phyloP scores from a whole-genome alignment of 2,888 invertebrate species.

The Stenodera caucasica region DNA sequence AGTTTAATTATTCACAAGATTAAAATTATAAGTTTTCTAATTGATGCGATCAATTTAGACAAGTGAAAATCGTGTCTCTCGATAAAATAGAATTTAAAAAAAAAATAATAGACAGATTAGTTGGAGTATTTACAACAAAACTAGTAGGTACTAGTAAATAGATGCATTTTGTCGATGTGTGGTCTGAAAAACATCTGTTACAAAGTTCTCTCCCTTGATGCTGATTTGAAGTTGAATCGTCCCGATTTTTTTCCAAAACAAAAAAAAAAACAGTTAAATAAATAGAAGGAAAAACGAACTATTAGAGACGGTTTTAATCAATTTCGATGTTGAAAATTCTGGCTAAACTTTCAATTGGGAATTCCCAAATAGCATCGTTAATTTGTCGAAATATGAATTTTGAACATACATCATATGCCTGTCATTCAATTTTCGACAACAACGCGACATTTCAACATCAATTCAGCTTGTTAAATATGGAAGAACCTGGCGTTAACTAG shows the following conservation, averaged over 20 bases:
- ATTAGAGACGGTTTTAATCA: neutral
- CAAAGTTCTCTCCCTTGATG: slow-evolving; percentile 1
- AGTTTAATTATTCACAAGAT: no score
- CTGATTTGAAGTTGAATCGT: neutral
- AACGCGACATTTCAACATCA: slow-evolving; percentile 38
- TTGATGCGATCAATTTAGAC: no score
- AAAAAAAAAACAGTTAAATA: no score
- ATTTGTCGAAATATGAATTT: neutral
- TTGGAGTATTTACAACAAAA: slow-evolving; percentile 1
- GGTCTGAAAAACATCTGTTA: slow-evolving; percentile 9
- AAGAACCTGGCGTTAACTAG: slow-evolving; percentile 30
- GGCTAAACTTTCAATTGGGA: neutral
- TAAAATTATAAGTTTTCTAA: no score
- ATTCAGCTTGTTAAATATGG: slow-evolving; percentile 33
- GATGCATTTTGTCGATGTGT: neutral
- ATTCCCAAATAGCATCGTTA: slow-evolving; percentile 5
- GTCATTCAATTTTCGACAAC: slow-evolving; percentile 15
- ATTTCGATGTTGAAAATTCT: neutral
- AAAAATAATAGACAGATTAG: no score
- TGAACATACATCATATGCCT: neutral
- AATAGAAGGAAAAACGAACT: neutral
- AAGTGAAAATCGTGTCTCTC: no score
- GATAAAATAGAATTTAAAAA: no score
- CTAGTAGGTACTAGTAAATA: no score
- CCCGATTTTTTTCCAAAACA: no score